A percentile compares a stretch with the other conserved stretches of the same genome.
These are phyloP conservation scores for Ctenoplectra terminalis DNA, from an alignment of 1,140 invertebrate genomes.

Conservation along the genomic window DNA sequence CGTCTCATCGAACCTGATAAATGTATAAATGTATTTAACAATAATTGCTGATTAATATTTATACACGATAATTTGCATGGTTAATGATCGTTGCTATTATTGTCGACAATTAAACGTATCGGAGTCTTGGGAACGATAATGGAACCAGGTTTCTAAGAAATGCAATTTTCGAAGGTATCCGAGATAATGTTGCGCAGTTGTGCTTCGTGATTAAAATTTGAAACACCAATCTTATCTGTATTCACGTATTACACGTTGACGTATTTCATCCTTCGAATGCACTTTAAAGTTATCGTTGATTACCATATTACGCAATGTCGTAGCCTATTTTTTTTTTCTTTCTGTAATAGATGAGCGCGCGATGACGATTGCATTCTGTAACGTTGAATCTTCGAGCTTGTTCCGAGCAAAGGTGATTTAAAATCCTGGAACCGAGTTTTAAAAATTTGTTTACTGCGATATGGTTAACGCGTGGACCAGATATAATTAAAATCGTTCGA, in stretches of 20 bases:
- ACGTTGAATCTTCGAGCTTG: too few species aligned
- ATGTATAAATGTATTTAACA: not conserved
- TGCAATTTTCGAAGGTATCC: not conserved
- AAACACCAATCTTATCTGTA: constrained; percentile 22
- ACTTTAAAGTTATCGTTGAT: constrained; percentile 8
- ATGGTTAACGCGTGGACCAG: too few species aligned
- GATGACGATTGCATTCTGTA: not conserved
- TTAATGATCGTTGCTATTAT: not conserved
- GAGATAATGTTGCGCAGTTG: not conserved
- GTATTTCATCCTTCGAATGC: constrained; percentile 19
- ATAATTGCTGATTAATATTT: not conserved
- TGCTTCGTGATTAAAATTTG: constrained; percentile 11
- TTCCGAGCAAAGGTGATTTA: not conserved
- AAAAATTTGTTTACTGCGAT: too few species aligned
- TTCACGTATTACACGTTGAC: not conserved
- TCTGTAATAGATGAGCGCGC: not conserved
- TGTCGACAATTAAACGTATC: not conserved
- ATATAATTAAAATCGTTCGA: too few species aligned
- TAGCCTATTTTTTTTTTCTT: not conserved
- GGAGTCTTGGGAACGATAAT: too few species aligned
- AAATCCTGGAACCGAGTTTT: not conserved
- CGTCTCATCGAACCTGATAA: too few species aligned
- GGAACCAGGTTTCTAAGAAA: too few species aligned
- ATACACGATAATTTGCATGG: not conserved
- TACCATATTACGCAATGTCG: too few species aligned